These are phyloP conservation scores for Paramormyrops kingsleyae DNA, from an alignment of 2,113 vertebrate genomes.

Conservation along the genomic window DNA sequence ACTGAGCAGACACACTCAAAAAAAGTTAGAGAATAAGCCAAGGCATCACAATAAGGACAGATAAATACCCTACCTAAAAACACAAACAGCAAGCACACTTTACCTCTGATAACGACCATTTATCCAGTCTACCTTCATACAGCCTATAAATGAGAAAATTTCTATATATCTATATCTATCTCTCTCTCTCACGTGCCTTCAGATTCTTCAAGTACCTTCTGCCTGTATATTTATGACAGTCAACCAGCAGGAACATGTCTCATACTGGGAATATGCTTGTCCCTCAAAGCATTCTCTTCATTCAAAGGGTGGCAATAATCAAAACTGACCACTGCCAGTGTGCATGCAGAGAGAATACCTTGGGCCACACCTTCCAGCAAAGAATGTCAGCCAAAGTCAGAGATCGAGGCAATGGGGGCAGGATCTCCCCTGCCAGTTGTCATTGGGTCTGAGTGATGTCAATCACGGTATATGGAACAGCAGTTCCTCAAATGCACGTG, in stretches of 20 bases:
- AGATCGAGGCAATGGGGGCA: neutral
- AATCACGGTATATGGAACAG: neutral
- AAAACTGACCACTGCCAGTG: neutral
- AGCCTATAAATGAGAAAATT: neutral
- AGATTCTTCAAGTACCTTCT: too few species aligned
- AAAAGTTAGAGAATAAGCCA: neutral
- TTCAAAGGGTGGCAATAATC: neutral
- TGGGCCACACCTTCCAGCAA: neutral
- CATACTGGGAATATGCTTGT: too few species aligned
- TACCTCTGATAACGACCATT: neutral
- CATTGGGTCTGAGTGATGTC: neutral
- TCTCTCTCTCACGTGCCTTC: too few species aligned
- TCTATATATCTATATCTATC: too few species aligned
- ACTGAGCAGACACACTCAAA: neutral
- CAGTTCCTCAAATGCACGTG: neutral
- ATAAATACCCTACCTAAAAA: neutral
- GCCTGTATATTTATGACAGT: too few species aligned
- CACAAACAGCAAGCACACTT: neutral
- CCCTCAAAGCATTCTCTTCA: neutral
- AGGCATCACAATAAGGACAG: neutral
- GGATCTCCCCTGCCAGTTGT: neutral
- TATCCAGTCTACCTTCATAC: neutral
- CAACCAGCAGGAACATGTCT: too few species aligned
- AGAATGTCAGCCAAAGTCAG: neutral
- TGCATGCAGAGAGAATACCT: neutral